Evolutionary conservation across 2,113 vertebrate genomes (phyloP).

Genomic region (Callopanchax toddi): DNA sequence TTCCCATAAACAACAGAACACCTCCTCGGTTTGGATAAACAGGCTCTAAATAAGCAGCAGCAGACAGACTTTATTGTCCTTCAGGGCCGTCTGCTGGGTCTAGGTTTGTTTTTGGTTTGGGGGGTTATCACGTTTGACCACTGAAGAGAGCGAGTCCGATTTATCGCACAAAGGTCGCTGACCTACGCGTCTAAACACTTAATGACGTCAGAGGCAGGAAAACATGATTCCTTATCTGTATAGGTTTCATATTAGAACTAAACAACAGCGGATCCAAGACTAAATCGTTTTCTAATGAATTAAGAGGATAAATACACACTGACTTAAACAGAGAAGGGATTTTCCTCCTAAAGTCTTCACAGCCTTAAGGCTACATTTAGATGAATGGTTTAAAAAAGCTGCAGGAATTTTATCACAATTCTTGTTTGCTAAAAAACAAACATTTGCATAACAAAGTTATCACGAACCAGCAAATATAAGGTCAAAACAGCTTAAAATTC

Average conservation of each 20-base stretch:
- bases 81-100: constrained; percentile 24
- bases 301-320: background rate
- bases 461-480: too few species aligned
- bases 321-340: too few species aligned
- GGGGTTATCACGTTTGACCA: constrained; percentile 44
- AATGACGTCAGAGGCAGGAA: constrained; percentile 30
- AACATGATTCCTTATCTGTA: constrained; percentile 38
- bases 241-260: constrained; percentile 9
- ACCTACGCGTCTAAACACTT: constrained; percentile 7
- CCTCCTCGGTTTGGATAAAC: background rate
- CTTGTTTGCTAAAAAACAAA: too few species aligned
- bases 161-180: constrained; percentile 43
- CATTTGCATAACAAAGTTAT: too few species aligned
- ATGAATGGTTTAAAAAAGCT: too few species aligned
- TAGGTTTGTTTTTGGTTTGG: constrained; percentile 27
- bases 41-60: background rate
- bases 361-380: too few species aligned
- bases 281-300: background rate
- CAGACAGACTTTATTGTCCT: constrained; percentile 6
- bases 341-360: too few species aligned
- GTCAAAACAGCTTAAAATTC: too few species aligned
- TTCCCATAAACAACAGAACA: background rate
- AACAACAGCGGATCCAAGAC: background rate
- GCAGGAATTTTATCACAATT: too few species aligned
- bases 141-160: background rate